Percentiles rank a stretch among this genome's conserved stretches.
These are phyloP conservation scores for Perca fluviatilis DNA, from an alignment of 2,113 vertebrate species.

Conservation along the genomic window DNA sequence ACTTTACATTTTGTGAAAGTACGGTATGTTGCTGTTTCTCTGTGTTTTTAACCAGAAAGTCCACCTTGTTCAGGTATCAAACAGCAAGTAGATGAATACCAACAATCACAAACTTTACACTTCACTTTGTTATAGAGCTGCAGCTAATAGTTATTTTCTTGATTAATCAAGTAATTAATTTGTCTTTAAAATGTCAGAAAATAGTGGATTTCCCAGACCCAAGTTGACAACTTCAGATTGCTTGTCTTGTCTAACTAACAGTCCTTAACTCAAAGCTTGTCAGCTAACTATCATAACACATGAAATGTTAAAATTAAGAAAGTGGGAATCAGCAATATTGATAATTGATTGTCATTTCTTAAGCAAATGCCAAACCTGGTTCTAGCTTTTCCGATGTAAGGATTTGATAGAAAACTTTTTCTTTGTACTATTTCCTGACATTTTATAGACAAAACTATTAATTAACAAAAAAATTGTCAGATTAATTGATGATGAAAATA, in stretches of 20 bases:
- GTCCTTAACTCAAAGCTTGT: background rate
- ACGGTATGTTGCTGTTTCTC: background rate
- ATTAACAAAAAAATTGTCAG: background rate
- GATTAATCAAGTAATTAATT: background rate
- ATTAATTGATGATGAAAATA: background rate
- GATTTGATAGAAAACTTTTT: background rate
- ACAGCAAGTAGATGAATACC: background rate
- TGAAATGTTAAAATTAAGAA: background rate
- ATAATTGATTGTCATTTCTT: background rate
- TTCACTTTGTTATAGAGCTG: background rate
- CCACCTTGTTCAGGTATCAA: constrained; percentile 16
- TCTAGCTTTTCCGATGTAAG: background rate
- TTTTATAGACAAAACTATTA: background rate
- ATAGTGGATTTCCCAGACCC: background rate
- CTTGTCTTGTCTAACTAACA: too few species aligned
- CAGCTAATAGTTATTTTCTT: background rate
- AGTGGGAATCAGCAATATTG: background rate
- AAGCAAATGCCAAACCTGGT: background rate
- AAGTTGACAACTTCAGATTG: background rate
- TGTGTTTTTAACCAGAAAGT: background rate
- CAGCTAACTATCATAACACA: background rate
- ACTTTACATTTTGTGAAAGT: background rate
- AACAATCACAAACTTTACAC: background rate
- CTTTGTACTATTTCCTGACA: background rate
- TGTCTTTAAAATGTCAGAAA: too few species aligned